Percentiles rank a stretch among this genome's conserved stretches.
phyloP scores from a whole-genome alignment of 2,113 vertebrate species.

The Brachyistius frenatus region DNA sequence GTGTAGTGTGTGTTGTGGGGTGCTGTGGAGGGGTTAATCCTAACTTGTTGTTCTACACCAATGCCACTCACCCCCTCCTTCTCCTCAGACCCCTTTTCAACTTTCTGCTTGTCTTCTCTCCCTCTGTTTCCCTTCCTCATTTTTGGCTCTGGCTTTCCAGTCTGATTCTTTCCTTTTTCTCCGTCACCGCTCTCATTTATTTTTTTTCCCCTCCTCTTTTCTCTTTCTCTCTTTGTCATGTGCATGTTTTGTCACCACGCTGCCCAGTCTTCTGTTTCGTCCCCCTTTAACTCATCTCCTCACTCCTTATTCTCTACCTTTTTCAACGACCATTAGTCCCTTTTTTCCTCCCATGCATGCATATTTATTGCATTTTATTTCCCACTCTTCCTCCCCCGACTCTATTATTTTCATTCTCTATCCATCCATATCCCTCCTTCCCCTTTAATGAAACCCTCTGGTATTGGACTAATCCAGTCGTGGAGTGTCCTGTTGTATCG shows the following conservation, averaged over 20 bases:
- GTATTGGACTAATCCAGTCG: conserved; percentile 64
- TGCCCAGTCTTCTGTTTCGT: not conserved
- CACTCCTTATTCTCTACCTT: not conserved
- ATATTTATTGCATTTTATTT: conserved; percentile 36
- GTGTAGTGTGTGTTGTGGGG: conserved; percentile 42
- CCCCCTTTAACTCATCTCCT: conserved; percentile 6
- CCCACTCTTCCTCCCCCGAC: not conserved
- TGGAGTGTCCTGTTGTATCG: conserved; percentile 49
- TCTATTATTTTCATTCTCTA: conserved; percentile 6
- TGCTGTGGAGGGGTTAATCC: conserved; percentile 75
- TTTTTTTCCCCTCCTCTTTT: not conserved
- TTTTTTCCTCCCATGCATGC: not conserved
- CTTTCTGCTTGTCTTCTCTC: conserved; percentile 43
- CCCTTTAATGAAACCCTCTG: conserved; percentile 64
- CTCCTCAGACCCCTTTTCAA: conserved; percentile 11
- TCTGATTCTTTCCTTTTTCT: conserved; percentile 8
- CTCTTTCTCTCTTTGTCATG: not conserved
- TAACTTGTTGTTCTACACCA: conserved; percentile 79
- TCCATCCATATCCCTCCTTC: conserved; percentile 38
- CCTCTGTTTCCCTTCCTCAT: conserved; percentile 11
- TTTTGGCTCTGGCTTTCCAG: conserved; percentile 10
- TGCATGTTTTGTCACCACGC: not conserved
- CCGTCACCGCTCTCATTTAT: not conserved
- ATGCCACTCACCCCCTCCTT: not conserved
- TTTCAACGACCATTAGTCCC: not conserved